Base-by-base conservation (phyloP, 2,113 vertebrate species). In the Chloebia gouldiae region DNA sequence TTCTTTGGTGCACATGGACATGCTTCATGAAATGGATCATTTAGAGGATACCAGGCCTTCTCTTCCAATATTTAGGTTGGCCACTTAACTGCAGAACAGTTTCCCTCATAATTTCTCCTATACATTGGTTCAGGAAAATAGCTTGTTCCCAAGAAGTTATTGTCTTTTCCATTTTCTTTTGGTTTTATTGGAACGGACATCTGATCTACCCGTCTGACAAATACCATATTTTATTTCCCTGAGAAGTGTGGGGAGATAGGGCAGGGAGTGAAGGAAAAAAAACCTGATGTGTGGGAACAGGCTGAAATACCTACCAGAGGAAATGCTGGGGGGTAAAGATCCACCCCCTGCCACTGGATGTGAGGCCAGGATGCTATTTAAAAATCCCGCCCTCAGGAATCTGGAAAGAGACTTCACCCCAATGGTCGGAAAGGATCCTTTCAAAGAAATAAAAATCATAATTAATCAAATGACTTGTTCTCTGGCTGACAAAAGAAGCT, bases 371-470 rank as follows among this genome's bases (percentile, higher is more conserved):
- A 98, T 97, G 95, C 97, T 97, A 97, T 97, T 98, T 97, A 98
- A 97, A 96, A 98, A 98, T 81, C 98, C 98, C 47, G 97, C 97
- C 89, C 98, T 97, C 96, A 98, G 97, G 98, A 98, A 98, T 95
- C 97, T 98, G 71, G 98, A 98, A 88, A 98, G 97, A 70, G 97
- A 97, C 96, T 98, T 98, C 93, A 98, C 94, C 82, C 98, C 98
- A 97, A 98, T 97, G 94, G 98, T 96, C 44, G 97, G 98, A 44
- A 98, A 98, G 95, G 98, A 98, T 97, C 98, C 98, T 98, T 98
- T 96, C 83, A 97, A 98, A 97, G 87, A 98, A 96, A 98, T 88
- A 98, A 97, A 98, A 98, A 97, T 78, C 4, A 90, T 90, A 63
- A 97, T 97, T 97, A 97, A 96, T 97, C 56, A 98, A 93, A 92